phyloP scores from a whole-genome alignment of 2,113 vertebrate species.

The Symphodus melops region DNA sequence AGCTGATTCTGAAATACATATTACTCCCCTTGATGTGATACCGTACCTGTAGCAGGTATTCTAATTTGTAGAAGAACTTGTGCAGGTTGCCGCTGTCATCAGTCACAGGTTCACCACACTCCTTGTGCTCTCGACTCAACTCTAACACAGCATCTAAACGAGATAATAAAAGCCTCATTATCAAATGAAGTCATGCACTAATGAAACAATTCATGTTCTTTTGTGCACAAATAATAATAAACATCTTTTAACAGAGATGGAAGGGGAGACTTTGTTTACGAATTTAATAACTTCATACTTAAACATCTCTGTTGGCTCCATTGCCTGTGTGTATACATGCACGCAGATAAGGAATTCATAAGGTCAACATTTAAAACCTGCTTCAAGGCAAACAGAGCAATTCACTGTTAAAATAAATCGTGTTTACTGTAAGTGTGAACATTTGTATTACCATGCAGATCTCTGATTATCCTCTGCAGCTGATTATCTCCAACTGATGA shows the following conservation, averaged over 20 bases:
- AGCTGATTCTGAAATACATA: too few species aligned
- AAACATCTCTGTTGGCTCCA: not conserved
- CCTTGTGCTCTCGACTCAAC: slow-evolving; percentile 89
- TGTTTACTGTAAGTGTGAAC: slow-evolving; percentile 6
- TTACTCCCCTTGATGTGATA: not conserved
- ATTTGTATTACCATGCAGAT: slow-evolving; percentile 88
- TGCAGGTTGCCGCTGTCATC: slow-evolving; percentile 93
- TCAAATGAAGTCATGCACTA: not conserved
- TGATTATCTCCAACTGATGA: slow-evolving; percentile 88
- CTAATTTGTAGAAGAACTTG: slow-evolving; percentile 96
- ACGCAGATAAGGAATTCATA: not conserved
- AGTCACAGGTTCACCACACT: slow-evolving; percentile 91
- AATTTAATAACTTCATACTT: not conserved
- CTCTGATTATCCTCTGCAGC: slow-evolving; percentile 93
- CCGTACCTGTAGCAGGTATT: slow-evolving; percentile 89
- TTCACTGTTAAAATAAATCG: not conserved
- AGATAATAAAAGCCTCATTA: slow-evolving; percentile 35
- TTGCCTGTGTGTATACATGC: not conserved
- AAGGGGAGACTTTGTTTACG: not conserved
- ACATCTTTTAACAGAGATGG: not conserved
- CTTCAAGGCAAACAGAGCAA: not conserved
- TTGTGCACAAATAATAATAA: not conserved
- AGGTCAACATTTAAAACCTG: not conserved
- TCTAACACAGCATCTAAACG: slow-evolving; percentile 91
- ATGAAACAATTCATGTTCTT: too few species aligned